Evolutionary conservation across 2,113 vertebrate genomes (phyloP), one percentile per base, ranked within the genome.

Genomic region (Polypterus bichir): DNA sequence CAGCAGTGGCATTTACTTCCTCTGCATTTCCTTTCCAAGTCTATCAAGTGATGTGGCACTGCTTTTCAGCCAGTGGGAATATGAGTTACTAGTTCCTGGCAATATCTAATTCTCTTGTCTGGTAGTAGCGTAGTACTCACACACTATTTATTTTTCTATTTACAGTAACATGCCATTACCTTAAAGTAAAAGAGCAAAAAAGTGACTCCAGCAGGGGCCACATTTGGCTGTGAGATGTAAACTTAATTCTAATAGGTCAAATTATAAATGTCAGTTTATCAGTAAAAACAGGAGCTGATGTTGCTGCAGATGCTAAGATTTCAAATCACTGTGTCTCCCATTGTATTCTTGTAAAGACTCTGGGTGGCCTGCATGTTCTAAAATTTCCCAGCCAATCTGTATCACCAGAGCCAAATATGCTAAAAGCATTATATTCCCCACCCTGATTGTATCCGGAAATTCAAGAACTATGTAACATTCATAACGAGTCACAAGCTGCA

Each of bases 1-100:
- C 65, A 85, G 83, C 82, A 78, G 71, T 83, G 87, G 85, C 87
- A 88, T 82, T 87, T 59, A 73, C 83, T 88, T 88, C 86, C 87
- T 75, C 64, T 63, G 54, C 0, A 1, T 66, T 83, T 90, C 87
- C 89, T 82, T 77, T 85, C 83, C 84, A 83, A 77, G 78, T 77
- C 80, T 82, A 76, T 75, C 70, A 61, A 86, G 79, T 59, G 85
- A 87, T 83, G 85, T 81, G 74, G 72, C 68, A 80, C 59, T 57
- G 67, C 68, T 79, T 73, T 44, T 80, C 81, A 84, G 80, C 73
- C 72, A 81, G 79, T 80, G 80, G 81, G 78, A 85, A 56, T 85
- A 73, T 47, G 62, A 66, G 68, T 69, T 78, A 68, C 72, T 71
- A 73, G 76, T 69, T 74, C 73, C 72, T 70, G 71, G 78, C 73